Evolutionary conservation across 2,888 invertebrate species (phyloP), one percentile per base, ranked within the genome.

Genomic region (Arrhopalites spinosus): DNA sequence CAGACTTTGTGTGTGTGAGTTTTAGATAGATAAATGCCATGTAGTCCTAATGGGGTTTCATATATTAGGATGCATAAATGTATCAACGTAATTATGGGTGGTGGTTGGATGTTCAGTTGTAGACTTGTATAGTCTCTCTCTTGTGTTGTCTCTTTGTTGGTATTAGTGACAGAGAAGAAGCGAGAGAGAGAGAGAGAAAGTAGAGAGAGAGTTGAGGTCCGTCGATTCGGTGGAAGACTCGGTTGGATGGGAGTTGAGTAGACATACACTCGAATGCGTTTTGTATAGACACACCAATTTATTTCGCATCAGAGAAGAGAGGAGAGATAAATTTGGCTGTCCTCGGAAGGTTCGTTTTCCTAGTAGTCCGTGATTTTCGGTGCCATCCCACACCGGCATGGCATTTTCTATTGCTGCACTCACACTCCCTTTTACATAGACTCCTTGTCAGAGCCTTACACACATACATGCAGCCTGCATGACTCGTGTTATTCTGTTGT

Each of bases 241-340:
- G 69, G 67, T 53, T 43, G 76, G 76, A 69, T 73, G 72, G 66
- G 73, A 61, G 72, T 64, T 73, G 73, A 76, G 66, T 56, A 69
- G 53, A 74, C 76, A 78, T 77, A 79, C 78, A 79, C 77, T 79
- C 75, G 61, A 72, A 74, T 79, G 79, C 73, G 71, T 81, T 78
- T 78, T 76, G 74, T 78, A 81, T 80, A 81, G 81, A 81, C 81
- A 81, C 78, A 77, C 81, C 81, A 82, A 82, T 82, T 82, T 82
- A 82, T 82, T 81, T 81, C 79, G 73, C 81, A 81, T 81, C 80
- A 81, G 78, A 77, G 79, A 72, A 77, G 78, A 73, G 77, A 73
- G 75, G 64, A 77, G 77, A 79, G 77, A 79, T 79, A 79, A 79
- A 79, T 79, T 76, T 74, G 56, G 64, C 50, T 76, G 76, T 76